Percentiles rank a stretch among this genome's conserved stretches.
Conservation (phyloP, 2,797 vertebrate species). For the Meriones psammophilus region DNA sequence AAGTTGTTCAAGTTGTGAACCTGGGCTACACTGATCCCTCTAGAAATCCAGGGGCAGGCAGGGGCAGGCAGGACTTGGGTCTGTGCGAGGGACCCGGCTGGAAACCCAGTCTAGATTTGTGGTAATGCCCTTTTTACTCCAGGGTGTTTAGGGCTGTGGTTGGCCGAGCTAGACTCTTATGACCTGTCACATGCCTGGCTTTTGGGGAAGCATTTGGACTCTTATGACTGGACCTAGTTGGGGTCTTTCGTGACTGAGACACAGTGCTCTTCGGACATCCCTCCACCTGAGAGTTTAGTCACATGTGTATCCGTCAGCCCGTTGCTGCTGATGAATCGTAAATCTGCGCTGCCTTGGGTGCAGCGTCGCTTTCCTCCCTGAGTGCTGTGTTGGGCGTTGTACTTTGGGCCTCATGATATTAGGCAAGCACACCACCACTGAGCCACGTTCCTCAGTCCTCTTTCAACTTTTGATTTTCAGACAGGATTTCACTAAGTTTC, state of each 20-base stretch:
- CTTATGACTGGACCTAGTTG: constrained; percentile 72
- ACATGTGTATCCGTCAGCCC: constrained; percentile 14
- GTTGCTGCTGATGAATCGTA: not conserved
- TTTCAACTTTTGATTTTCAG: not conserved
- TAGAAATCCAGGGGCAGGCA: not conserved
- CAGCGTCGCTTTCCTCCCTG: not conserved
- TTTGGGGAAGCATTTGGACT: constrained; percentile 68
- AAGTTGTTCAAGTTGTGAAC: not conserved
- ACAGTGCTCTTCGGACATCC: constrained; percentile 57
- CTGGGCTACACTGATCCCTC: not conserved
- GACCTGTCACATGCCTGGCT: constrained; percentile 79
- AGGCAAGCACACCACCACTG: not conserved
- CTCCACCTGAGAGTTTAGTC: constrained; percentile 34
- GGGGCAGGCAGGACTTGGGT: not conserved
- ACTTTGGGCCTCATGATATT: no score
- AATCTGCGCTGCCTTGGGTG: no score
- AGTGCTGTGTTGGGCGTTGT: not conserved
- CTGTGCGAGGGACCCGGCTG: not conserved
- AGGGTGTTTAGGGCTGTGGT: constrained; percentile 53
- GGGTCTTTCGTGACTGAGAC: constrained; percentile 57
- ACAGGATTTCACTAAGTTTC: not conserved
- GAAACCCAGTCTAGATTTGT: not conserved
- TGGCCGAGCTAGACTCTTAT: constrained; percentile 73
- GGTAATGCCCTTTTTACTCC: constrained; percentile 55
- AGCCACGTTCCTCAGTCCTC: not conserved